Evolutionary conservation across 2,888 invertebrate genomes (phyloP).

Genomic region (Prosopocoilus inquinatus): DNA sequence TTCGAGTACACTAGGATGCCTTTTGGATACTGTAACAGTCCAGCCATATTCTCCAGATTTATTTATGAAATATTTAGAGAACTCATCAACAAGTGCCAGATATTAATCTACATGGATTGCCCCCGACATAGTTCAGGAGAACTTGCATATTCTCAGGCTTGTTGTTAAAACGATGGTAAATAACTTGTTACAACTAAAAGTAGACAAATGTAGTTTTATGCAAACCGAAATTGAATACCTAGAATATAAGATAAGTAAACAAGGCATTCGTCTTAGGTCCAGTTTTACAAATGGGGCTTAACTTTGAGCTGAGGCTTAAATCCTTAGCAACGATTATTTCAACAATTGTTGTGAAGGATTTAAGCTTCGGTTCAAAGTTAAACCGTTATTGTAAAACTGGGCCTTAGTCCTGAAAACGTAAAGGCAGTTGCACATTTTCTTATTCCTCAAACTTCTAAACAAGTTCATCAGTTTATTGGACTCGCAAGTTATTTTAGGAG

Average conservation of each 20-base stretch:
- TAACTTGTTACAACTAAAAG: conserved; percentile 6
- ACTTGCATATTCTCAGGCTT: conserved; percentile 2
- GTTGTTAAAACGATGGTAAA: conserved; percentile 5
- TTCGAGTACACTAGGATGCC: conserved; percentile 11
- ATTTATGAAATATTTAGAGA: conserved; percentile 8
- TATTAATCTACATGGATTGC: conserved; percentile 15
- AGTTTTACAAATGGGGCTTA: no score
- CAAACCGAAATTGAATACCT: conserved; percentile 5
- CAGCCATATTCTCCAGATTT: conserved; percentile 7
- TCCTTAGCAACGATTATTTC: no score
- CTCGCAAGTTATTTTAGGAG: conserved; percentile 4
- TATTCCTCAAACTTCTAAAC: conserved; percentile 6
- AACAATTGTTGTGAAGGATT: no score
- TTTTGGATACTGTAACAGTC: conserved; percentile 13
- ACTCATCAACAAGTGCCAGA: conserved; percentile 1
- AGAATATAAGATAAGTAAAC: conserved; percentile 3
- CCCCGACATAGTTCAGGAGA: conserved; percentile 10
- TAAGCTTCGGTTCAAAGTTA: no score
- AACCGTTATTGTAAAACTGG: no score
- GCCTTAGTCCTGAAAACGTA: conserved; percentile 1
- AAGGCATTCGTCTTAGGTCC: conserved; percentile 5
- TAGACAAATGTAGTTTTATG: conserved; percentile 11
- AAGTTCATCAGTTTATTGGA: conserved; percentile 11
- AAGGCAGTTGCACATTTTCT: background rate
- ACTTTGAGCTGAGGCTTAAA: no score